Base-by-base conservation (phyloP, 2,888 invertebrate genomes). In the Dyspetes luteomarginatus region DNA sequence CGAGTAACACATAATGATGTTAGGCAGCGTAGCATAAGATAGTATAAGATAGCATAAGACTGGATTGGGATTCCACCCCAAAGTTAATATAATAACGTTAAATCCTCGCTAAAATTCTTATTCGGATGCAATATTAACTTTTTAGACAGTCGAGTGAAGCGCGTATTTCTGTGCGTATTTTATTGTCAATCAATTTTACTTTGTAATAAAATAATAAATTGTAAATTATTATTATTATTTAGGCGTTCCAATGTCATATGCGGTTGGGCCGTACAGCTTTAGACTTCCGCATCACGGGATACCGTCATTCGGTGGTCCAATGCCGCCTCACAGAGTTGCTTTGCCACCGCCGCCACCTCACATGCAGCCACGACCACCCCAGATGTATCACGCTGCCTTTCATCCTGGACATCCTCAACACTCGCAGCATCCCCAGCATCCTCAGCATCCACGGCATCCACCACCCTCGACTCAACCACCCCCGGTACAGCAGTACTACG, bases 251-350 rank as follows among this genome's bases (percentile, higher is more conserved):
- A 92, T 93, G 85, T 94, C 95, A 43, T 95, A 95, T 84, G 93
- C 94, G 0, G 93, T 94, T 17, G 92, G 93, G 65, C 95, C 96
- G 22, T 96, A 96, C 90, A 94, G 95, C 85, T 96, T 96, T 89
- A 93, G 95, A 7, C 96, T 96, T 85, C 94, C 94, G 4, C 94
- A 94, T 84, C 93, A 93, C 83, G 89, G 90, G 41, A 92, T 93
- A 72, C 92, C 93, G 58, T 90, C 92, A 55, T 93, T 93, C 83
- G 93, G 93, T 86, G 93, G 93, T 81, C 93, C 93, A 86, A 90
- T 93, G 91, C 93, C 93, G 83, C 93, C 93, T 43, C 93, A 93
- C 79, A 90, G 93, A 81, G 92, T 93, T 24, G 91, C 93, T 43
- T 84, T 93, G 64, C 92, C 93, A 22, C 93, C 93, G 9, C 93